phyloP scores from a whole-genome alignment of 23 tunicate species.

The Trididemnum clinides region DNA sequence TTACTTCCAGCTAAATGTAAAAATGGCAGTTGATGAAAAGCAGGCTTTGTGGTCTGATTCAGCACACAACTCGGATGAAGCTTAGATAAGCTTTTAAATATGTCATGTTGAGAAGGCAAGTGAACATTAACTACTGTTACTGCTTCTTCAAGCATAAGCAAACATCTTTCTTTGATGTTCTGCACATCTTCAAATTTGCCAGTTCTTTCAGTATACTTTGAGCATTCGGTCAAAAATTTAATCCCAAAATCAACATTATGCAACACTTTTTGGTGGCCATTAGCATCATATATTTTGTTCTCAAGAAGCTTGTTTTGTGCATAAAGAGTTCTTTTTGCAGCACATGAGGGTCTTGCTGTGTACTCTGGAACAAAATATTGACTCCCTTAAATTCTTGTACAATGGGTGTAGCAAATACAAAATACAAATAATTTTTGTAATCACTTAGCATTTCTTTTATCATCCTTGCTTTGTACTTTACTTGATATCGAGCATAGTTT shows the following conservation, averaged over 20 bases:
- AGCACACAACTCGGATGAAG: background rate
- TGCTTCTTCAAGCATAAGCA: conserved; percentile 1
- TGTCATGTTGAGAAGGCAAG: conserved; percentile 6
- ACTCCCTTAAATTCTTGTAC: conserved; percentile 45
- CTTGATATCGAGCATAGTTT: background rate
- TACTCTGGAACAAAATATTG: conserved; percentile 10
- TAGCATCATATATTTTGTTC: background rate
- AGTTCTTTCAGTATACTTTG: background rate
- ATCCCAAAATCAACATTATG: conserved; percentile 19
- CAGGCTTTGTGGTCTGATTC: background rate
- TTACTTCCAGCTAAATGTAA: conserved; percentile 3
- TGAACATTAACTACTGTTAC: background rate
- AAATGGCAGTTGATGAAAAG: conserved; percentile 13
- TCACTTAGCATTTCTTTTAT: conserved; percentile 35
- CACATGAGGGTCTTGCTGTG: background rate
- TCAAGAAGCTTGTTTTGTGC: background rate
- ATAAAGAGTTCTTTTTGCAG: background rate
- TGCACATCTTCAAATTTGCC: background rate
- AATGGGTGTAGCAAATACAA: conserved; percentile 23
- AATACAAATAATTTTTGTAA: conserved; percentile 29
- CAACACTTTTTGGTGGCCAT: background rate
- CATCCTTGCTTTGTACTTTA: conserved; percentile 33
- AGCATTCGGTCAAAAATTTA: conserved; percentile 14
- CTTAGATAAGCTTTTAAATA: background rate
- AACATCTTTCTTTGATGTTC: background rate